A percentile compares a stretch with the other conserved stretches of the same genome.
Conservation (phyloP, 2,888 invertebrate species). For the Deilephila porcellus region DNA sequence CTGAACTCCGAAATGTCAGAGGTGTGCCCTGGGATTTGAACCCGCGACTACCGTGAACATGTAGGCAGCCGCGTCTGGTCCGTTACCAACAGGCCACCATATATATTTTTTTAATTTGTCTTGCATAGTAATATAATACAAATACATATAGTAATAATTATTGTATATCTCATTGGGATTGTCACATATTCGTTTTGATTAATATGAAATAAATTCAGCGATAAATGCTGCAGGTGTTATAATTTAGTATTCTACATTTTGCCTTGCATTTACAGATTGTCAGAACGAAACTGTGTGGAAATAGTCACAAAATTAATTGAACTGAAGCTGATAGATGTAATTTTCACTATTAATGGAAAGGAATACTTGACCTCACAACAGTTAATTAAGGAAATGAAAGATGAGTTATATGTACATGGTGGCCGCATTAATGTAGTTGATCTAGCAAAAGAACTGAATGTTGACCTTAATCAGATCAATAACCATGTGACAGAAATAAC, state of each 20-base stretch:
- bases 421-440: conserved; percentile 96
- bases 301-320: conserved; percentile 95
- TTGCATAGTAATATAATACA: too few species aligned
- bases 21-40: too few species aligned
- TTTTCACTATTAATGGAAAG: conserved; percentile 98
- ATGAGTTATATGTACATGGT: conserved; percentile 94
- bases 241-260: not conserved
- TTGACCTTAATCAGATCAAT: conserved; percentile 92
- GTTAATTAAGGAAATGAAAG: conserved; percentile 94
- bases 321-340: conserved; percentile 93
- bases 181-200: too few species aligned
- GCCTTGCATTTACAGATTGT: conserved; percentile 87
- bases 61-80: too few species aligned
- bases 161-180: too few species aligned
- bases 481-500: conserved; percentile 88
- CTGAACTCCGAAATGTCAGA: too few species aligned
- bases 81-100: too few species aligned
- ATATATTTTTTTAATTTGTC: too few species aligned
- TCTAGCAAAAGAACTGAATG: conserved; percentile 93
- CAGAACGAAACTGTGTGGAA: conserved; percentile 98
- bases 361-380: conserved; percentile 98
- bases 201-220: too few species aligned
- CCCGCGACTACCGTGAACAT: too few species aligned
- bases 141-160: too few species aligned
- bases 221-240: too few species aligned